phyloP scores from a whole-genome alignment of 1,140 invertebrate species.

The Drosophila albomicans region DNA sequence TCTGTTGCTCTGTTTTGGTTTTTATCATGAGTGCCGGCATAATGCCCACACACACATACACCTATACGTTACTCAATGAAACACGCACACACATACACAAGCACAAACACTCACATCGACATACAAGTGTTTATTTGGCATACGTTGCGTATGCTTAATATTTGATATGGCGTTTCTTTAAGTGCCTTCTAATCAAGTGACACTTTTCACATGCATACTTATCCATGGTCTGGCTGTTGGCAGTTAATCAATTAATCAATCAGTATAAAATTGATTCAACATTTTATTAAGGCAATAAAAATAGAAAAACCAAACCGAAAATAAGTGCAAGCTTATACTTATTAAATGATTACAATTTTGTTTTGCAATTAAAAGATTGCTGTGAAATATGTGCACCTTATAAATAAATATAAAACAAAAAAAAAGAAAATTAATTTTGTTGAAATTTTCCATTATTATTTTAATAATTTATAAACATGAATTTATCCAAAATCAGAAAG shows the following conservation, averaged over 20 bases:
- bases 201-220: constrained; percentile 37
- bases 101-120: neutral
- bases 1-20: constrained; percentile 64
- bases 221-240: constrained; percentile 18
- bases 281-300: constrained; percentile 41
- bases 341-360: constrained; percentile 17
- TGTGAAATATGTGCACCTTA: neutral
- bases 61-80: constrained; percentile 35
- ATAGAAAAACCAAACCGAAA: neutral
- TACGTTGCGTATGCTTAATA: constrained; percentile 51
- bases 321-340: neutral
- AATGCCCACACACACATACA: constrained; percentile 14
- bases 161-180: constrained; percentile 42
- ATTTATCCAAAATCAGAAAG: no score
- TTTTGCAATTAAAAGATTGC: neutral
- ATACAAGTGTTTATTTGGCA: constrained; percentile 26
- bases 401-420: neutral
- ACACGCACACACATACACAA: constrained; percentile 1
- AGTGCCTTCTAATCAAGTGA: constrained; percentile 52
- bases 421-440: neutral
- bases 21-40: constrained; percentile 48
- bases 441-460: no score
- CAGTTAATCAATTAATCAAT: constrained; percentile 63
- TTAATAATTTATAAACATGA: no score
- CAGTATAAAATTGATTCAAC: constrained; percentile 59